Percentiles rank a stretch among this genome's conserved stretches.
These are phyloP conservation scores for Crematogaster levior DNA, from an alignment of 2,888 invertebrate species.

Conservation along the genomic window DNA sequence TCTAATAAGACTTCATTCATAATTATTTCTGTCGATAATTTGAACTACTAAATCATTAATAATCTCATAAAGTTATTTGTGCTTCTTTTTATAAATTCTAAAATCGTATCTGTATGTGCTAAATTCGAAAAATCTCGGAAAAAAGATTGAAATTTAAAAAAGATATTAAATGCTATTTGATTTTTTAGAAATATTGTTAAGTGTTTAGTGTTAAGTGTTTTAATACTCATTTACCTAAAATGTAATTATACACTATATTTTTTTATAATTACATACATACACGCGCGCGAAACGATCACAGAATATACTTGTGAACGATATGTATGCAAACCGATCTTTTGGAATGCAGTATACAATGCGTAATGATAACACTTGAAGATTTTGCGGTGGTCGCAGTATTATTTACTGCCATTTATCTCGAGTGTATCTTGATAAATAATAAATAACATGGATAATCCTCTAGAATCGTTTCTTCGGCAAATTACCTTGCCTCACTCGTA, in stretches of 20 bases:
- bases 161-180: background rate
- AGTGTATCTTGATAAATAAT: constrained; percentile 45
- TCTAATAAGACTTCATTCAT: constrained; percentile 30
- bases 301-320: background rate
- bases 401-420: constrained; percentile 36
- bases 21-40: background rate
- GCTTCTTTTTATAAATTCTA: background rate
- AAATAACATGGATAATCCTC: constrained; percentile 45
- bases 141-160: background rate
- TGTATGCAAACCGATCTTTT: constrained; percentile 15
- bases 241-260: background rate
- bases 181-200: background rate
- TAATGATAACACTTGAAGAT: constrained; percentile 41
- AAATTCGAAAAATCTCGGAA: background rate
- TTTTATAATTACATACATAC: background rate
- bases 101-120: background rate
- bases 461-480: constrained; percentile 50
- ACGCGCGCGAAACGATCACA: background rate
- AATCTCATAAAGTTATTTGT: background rate
- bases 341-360: constrained; percentile 31
- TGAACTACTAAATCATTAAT: background rate
- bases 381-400: constrained; percentile 19
- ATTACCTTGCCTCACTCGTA: constrained; percentile 37
- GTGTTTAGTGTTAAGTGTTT: no score
- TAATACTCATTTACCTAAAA: no score